These are phyloP conservation scores for Psilopsiagon aymara DNA, from an alignment of 2,113 vertebrate genomes.

Conservation along the genomic window DNA sequence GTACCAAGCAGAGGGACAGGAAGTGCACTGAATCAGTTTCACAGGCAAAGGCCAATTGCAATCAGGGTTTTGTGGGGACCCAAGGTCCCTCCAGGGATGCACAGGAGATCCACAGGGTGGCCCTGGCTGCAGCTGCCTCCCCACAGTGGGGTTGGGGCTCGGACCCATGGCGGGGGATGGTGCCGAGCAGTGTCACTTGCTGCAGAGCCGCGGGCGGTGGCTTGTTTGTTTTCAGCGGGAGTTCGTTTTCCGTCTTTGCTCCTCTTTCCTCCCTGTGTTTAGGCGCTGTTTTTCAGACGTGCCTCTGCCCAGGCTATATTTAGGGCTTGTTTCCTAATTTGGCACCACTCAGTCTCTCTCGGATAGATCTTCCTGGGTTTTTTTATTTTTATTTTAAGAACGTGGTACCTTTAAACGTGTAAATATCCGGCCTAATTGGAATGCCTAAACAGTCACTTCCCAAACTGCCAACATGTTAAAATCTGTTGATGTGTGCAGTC, in stretches of 20 bases:
- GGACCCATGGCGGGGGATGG: accelerated
- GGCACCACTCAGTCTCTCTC: constrained; percentile 21
- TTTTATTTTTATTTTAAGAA: constrained; percentile 9
- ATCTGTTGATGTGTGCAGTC: constrained; percentile 76
- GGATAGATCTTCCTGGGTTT: background rate
- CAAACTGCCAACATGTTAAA: constrained; percentile 78
- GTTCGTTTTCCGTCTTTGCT: background rate
- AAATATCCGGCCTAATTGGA: constrained; percentile 73
- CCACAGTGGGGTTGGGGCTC: accelerated
- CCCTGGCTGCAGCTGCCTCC: background rate
- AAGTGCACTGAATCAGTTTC: background rate
- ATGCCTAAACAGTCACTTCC: constrained; percentile 80
- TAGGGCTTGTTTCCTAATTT: constrained; percentile 47
- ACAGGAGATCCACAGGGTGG: accelerated
- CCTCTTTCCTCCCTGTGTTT: constrained; percentile 9
- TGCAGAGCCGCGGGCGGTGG: accelerated
- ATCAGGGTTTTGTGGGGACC: accelerated
- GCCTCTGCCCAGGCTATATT: constrained; percentile 43
- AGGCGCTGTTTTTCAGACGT: background rate
- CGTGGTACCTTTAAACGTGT: constrained; percentile 69
- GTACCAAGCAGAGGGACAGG: background rate
- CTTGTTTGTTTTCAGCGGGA: background rate
- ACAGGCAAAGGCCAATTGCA: accelerated
- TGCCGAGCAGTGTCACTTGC: accelerated
- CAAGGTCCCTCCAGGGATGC: accelerated